phyloP scores from a whole-genome alignment of 37 sponge, comb jelly and placozoan species.

The Hexactinellida sp. region DNA sequence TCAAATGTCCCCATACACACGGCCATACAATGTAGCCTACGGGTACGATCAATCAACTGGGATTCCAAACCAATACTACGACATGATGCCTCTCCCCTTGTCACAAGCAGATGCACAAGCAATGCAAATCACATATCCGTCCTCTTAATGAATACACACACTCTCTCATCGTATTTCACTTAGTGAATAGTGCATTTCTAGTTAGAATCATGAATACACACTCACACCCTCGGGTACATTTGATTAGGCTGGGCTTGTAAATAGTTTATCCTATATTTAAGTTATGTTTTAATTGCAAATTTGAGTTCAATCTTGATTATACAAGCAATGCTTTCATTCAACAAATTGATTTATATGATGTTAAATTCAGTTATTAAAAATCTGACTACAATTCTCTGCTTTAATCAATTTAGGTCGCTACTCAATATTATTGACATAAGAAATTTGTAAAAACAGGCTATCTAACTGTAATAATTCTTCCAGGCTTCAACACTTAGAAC shows the following conservation, averaged over 20 bases:
- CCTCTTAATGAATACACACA: not conserved
- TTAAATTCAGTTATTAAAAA: no score
- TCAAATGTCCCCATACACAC: not conserved
- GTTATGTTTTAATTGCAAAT: constrained; percentile 1
- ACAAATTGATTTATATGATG: not conserved
- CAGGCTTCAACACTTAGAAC: no score
- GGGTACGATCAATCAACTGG: not conserved
- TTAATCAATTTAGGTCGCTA: no score
- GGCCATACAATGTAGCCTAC: not conserved
- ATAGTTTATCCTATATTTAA: constrained; percentile 6
- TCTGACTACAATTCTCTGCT: no score
- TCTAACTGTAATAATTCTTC: no score
- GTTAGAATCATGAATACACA: not conserved
- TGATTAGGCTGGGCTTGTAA: not conserved
- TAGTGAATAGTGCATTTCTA: constrained; percentile 15
- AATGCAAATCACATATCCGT: constrained; percentile 3
- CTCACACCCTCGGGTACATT: not conserved
- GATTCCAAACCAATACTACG: constrained; percentile 4
- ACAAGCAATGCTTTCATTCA: not conserved
- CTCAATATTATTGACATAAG: no score
- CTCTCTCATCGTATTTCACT: not conserved
- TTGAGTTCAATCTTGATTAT: not conserved
- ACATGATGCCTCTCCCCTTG: constrained; percentile 6
- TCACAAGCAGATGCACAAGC: not conserved
- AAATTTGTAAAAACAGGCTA: no score